These are phyloP conservation scores for Tetragonula carbonaria DNA, from an alignment of 2,888 invertebrate species.

Conservation along the genomic window DNA sequence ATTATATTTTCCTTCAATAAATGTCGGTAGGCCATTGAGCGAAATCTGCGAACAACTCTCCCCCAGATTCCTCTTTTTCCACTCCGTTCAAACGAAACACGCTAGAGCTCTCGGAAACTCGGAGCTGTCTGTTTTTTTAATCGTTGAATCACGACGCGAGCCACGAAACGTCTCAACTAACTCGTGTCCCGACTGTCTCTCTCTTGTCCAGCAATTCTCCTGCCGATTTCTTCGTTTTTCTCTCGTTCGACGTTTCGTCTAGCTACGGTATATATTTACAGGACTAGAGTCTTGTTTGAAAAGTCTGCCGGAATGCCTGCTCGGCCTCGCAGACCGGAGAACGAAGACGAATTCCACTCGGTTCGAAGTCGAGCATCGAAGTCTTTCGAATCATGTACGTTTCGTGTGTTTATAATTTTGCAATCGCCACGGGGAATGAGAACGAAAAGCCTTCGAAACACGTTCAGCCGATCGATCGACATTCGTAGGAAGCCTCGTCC, in stretches of 20 bases:
- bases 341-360: no score
- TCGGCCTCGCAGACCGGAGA: no score
- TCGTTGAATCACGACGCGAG: neutral
- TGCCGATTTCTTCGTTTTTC: slow-evolving; percentile 13
- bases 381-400: no score
- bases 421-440: neutral
- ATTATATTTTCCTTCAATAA: no score
- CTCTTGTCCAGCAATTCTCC: neutral
- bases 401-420: no score
- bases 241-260: slow-evolving; percentile 39
- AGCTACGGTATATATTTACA: slow-evolving; percentile 71
- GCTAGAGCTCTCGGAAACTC: no score
- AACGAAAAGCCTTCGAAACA: neutral
- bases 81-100: no score
- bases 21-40: no score
- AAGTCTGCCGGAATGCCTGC: slow-evolving; percentile 45
- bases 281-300: slow-evolving; percentile 75
- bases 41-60: no score
- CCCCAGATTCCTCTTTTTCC: no score
- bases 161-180: slow-evolving; percentile 42
- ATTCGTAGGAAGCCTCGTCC: neutral
- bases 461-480: neutral
- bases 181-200: slow-evolving; percentile 9
- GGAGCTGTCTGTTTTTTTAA: no score
- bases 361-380: no score